phyloP scores from a whole-genome alignment of 2,797 vertebrate species.

The Chiloscyllium punctatum region DNA sequence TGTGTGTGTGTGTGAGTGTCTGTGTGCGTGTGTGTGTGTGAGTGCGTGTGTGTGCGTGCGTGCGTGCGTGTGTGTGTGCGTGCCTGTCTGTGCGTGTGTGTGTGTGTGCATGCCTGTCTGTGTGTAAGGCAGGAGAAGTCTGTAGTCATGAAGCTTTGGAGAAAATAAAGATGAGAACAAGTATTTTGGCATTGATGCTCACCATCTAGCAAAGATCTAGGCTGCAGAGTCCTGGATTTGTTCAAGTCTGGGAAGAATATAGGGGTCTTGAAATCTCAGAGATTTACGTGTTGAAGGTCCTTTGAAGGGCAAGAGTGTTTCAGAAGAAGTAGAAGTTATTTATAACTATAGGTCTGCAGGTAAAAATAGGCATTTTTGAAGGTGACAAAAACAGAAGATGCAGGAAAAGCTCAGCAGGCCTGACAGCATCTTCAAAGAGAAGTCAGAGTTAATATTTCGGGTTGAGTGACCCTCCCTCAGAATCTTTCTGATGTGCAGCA shows the following conservation, averaged over 20 bases:
- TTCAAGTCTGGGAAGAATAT: background rate
- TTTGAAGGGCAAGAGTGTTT: background rate
- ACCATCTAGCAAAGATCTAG: background rate
- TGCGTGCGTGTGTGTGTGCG: background rate
- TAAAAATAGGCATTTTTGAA: background rate
- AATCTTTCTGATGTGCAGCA: too few relatives aligned
- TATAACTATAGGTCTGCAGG: background rate
- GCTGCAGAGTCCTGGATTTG: background rate
- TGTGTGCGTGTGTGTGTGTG: background rate
- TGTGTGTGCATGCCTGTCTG: background rate
- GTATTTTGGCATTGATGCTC: background rate
- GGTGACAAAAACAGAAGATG: background rate
- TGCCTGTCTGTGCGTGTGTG: background rate
- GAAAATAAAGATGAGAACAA: background rate
- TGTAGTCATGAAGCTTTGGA: too few relatives aligned
- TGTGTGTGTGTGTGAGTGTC: too few relatives aligned
- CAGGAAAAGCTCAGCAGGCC: too few relatives aligned
- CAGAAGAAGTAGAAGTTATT: background rate
- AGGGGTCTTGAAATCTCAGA: background rate
- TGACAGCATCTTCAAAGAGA: too few relatives aligned
- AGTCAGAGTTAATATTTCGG: too few relatives aligned
- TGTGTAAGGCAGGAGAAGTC: background rate
- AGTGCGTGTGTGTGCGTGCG: too few relatives aligned
- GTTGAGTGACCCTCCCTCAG: too few relatives aligned
- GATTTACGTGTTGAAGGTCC: background rate